Conservation (phyloP, 2,113 vertebrate genomes). For the Tychaedon coryphoeus region DNA sequence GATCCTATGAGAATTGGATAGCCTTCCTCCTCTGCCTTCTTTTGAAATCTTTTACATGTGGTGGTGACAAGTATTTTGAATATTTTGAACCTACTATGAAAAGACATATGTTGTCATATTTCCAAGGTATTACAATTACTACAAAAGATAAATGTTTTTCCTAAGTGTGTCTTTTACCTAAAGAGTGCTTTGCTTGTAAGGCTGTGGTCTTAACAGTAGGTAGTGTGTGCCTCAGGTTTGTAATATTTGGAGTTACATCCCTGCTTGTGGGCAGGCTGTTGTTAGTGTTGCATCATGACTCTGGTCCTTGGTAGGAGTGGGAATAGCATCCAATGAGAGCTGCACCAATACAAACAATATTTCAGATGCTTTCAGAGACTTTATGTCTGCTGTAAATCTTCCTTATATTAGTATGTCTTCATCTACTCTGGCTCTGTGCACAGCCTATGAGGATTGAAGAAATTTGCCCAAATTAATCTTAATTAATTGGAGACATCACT, state of each 20-base stretch:
- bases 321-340: background rate
- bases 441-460: rapidly evolving
- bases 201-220: background rate
- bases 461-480: background rate
- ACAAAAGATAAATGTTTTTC: background rate
- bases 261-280: background rate
- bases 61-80: background rate
- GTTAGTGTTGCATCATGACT: background rate
- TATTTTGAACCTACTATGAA: background rate
- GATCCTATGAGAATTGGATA: background rate
- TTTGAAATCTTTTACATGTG: background rate
- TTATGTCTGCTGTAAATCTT: background rate
- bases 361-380: background rate
- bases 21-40: background rate
- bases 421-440: background rate
- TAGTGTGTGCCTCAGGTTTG: background rate
- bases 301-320: background rate
- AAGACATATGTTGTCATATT: background rate
- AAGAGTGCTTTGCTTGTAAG: background rate
- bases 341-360: background rate
- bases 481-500: background rate
- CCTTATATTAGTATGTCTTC: background rate
- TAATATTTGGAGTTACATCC: background rate
- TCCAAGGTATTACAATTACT: background rate
- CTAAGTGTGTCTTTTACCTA: background rate